Base-by-base conservation (phyloP, 35 echinoderm and acorn worm species). In the Apostichopus japonicus region DNA sequence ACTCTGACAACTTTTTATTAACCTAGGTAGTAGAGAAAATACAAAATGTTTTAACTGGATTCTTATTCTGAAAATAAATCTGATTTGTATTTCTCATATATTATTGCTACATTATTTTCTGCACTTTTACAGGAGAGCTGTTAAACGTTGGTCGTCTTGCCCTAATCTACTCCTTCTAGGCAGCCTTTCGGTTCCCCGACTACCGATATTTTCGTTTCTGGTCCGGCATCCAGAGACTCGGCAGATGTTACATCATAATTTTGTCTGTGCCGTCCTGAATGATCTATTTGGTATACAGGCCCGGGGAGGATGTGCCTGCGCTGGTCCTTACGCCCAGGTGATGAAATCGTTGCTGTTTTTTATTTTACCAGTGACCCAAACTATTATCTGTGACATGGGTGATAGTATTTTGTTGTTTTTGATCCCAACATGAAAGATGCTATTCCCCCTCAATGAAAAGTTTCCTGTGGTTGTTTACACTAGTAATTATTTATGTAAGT, bases 311-410 rank as follows among this genome's bases (percentile, higher is more conserved):
- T 99, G 97, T 92, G 95, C 97, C 2, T 99, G 97, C 83, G 97
- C 97, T 84, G 97, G 97, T 6, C 97, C 97, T 25, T 99, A 99
- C 94, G 97, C 97, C 8, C 97, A 99, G 95, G 97, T 99, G 44
- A 72, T 8, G 27, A 33, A 33, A 33, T 33, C 27, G 27, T 33
- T 33, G 27, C 21, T 78, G 7, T 24, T 5, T 78, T 17, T 78
- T 1, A 2, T 17, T 44, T 8, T 78, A 78, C 8, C 0, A 13
- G 6, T 59, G 57, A 59, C 77, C 16, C 8, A 17, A 22, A 78
- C 8, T 78, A 4, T 44, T 44, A 78, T 78, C 7, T 8, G n/a
- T 78, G 77, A 24, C 8, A 78, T 10, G 21, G 27, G n/a, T 8
- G 77, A 78, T 11, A 8, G 56, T 86, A 8, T 86, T 22, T 57